These are phyloP conservation scores for Pseudonaja textilis DNA, from an alignment of 2,113 vertebrate genomes.

Conservation along the genomic window DNA sequence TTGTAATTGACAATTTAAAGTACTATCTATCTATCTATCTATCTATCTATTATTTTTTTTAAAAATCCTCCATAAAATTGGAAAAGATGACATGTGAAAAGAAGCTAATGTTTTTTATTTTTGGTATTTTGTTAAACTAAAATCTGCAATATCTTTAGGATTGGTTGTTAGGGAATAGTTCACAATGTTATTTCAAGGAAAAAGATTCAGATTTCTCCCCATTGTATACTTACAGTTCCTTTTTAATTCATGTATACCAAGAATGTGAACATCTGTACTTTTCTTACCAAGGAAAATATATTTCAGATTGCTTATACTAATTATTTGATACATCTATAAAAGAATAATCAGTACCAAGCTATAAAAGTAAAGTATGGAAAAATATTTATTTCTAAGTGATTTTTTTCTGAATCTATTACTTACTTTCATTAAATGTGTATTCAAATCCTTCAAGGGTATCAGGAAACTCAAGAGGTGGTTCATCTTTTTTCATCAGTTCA, in stretches of 20 bases:
- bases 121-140: background rate
- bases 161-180: background rate
- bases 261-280: background rate
- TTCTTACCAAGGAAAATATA: background rate
- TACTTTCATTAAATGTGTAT: constrained; percentile 96
- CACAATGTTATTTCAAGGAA: background rate
- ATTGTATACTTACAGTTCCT: background rate
- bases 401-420: constrained; percentile 61
- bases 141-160: background rate
- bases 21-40: no score
- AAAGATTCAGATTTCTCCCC: background rate
- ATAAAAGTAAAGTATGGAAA: background rate
- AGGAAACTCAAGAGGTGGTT: constrained; percentile 93
- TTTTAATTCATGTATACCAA: background rate
- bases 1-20: constrained; percentile 23
- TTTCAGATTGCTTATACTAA: background rate
- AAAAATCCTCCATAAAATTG: constrained; percentile 50
- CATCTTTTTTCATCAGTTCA: constrained; percentile 99
- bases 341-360: background rate
- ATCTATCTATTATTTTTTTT: constrained; percentile 31
- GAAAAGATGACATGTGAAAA: constrained; percentile 49
- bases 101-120: constrained; percentile 51
- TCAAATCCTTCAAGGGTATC: constrained; percentile 95
- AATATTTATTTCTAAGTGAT: constrained; percentile 31
- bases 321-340: background rate